These are phyloP conservation scores for Tachyglossus aculeatus DNA, from an alignment of 2,797 vertebrate genomes.

Conservation along the genomic window DNA sequence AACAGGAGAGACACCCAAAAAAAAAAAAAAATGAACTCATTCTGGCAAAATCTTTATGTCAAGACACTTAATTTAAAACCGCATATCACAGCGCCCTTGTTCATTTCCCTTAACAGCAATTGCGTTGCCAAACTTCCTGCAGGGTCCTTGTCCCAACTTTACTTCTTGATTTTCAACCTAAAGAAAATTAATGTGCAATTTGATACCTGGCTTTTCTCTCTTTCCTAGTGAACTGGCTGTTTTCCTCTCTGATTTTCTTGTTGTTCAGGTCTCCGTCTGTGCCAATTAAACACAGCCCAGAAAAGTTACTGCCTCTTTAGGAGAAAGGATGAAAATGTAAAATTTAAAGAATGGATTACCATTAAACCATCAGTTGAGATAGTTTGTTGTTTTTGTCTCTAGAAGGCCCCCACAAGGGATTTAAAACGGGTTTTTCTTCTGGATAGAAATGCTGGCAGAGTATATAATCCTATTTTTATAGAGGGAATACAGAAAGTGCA, in stretches of 20 bases:
- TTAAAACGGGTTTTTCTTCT: too few relatives aligned
- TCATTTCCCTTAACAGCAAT: not conserved
- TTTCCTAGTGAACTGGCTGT: not conserved
- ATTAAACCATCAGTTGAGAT: too few relatives aligned
- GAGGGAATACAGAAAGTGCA: too few relatives aligned
- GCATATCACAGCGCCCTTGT: not conserved
- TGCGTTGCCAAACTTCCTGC: not conserved
- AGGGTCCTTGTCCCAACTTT: not conserved
- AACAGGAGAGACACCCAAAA: conserved; percentile 46
- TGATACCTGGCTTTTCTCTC: not conserved
- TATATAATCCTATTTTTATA: too few relatives aligned
- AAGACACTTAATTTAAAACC: conserved; percentile 36
- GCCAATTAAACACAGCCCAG: too few relatives aligned
- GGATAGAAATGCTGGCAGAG: too few relatives aligned
- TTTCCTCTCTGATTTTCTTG: not conserved
- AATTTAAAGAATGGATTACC: too few relatives aligned
- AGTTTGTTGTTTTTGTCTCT: too few relatives aligned
- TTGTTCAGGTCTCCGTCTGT: too few relatives aligned
- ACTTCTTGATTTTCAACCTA: not conserved
- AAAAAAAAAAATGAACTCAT: conserved; percentile 52
- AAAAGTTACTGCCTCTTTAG: too few relatives aligned
- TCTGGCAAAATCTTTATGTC: conserved; percentile 41
- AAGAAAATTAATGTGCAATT: not conserved
- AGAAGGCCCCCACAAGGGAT: too few relatives aligned
- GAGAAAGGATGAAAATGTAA: too few relatives aligned